A percentile compares a stretch with the other conserved stretches of the same genome.
phyloP scores from a whole-genome alignment of 2,113 vertebrate species.

The Lontra canadensis region DNA sequence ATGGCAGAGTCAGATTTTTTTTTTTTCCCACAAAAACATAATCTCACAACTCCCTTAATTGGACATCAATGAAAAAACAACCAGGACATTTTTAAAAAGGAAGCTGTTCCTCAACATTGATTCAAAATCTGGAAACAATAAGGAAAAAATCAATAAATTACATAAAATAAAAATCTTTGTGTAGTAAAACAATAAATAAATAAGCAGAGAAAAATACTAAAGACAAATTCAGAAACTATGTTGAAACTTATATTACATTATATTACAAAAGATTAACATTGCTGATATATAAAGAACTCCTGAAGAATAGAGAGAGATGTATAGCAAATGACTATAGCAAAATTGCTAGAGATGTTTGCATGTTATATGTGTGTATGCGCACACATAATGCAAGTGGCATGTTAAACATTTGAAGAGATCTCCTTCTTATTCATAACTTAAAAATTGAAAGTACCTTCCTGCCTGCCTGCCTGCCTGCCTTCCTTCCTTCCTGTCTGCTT shows the following conservation, averaged over 20 bases:
- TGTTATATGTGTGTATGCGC: not conserved
- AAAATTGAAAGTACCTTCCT: not conserved
- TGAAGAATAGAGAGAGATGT: not conserved
- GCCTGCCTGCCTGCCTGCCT: not conserved
- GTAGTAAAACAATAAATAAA: not conserved
- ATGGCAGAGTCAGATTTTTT: not conserved
- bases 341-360: not conserved
- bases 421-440: not conserved
- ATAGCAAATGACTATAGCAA: not conserved
- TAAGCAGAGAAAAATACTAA: not conserved
- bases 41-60: not conserved
- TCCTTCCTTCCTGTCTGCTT: not conserved
- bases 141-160: not conserved
- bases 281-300: not conserved
- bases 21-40: not conserved
- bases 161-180: not conserved
- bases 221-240: not conserved
- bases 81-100: not conserved
- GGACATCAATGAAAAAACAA: constrained; percentile 15
- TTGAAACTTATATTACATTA: not conserved
- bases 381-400: not conserved
- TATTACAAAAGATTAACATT: not conserved
- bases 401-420: not conserved
- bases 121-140: constrained; percentile 6
- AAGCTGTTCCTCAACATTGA: not conserved